phyloP scores from a whole-genome alignment of 2,113 vertebrate species.

The Chloropsis cyanopogon region DNA sequence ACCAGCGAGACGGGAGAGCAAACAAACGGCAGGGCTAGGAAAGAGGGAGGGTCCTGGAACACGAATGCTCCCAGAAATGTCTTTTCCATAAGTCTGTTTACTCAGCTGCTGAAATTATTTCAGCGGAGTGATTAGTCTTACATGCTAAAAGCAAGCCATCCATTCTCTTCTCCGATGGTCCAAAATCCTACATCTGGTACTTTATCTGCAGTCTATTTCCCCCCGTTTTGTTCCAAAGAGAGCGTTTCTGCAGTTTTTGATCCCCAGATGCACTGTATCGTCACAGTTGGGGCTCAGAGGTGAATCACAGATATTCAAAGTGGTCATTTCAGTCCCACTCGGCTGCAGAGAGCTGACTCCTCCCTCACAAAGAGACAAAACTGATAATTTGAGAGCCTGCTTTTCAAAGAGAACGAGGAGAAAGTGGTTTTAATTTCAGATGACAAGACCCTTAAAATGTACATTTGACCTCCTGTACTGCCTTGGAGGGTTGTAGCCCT shows the following conservation, averaged over 20 bases:
- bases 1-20: neutral
- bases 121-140: neutral
- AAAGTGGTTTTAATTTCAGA: neutral
- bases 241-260: neutral
- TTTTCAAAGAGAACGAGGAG: neutral
- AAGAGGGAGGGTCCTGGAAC: neutral
- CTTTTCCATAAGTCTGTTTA: constrained; percentile 15
- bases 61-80: constrained; percentile 14
- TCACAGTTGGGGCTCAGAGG: neutral
- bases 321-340: neutral
- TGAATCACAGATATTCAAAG: neutral
- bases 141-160: neutral
- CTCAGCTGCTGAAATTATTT: constrained; percentile 50
- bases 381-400: neutral
- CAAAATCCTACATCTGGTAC: neutral
- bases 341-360: neutral
- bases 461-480: neutral
- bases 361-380: neutral
- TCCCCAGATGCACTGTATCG: neutral
- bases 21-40: neutral
- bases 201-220: neutral
- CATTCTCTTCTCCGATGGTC: neutral
- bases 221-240: neutral
- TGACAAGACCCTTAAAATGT: neutral
- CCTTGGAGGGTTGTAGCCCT: neutral